Percentiles rank a stretch among this genome's conserved stretches.
These are phyloP conservation scores for Stichopus chloronotus DNA, from an alignment of 35 echinoderm and acorn worm genomes.

Conservation along the genomic window DNA sequence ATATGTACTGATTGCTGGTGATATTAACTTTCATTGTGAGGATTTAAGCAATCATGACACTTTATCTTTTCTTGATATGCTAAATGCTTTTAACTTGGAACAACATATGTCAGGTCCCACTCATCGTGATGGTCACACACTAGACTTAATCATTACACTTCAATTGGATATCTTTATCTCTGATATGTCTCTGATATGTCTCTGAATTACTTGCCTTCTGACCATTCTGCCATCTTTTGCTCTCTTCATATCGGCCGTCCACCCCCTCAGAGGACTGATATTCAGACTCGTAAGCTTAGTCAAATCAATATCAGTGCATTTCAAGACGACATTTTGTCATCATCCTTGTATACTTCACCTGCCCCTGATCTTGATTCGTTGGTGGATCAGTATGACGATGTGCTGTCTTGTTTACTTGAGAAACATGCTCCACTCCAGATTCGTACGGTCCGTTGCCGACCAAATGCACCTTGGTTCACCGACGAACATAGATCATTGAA, in stretches of 20 bases:
- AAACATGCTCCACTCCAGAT: not conserved
- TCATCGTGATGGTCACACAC: not conserved
- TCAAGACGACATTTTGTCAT: not conserved
- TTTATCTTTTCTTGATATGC: not conserved
- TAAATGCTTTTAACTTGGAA: not conserved
- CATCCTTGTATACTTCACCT: constrained; percentile 16
- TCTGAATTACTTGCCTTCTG: no score
- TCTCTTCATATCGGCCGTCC: no score
- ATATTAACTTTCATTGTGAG: constrained; percentile 38
- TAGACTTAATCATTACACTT: not conserved
- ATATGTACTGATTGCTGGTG: constrained; percentile 34
- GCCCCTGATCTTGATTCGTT: constrained; percentile 1
- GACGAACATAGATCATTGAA: no score
- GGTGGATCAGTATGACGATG: not conserved
- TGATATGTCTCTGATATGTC: not conserved
- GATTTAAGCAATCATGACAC: not conserved
- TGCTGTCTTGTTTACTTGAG: not conserved
- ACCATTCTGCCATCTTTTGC: no score
- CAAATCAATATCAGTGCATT: no score
- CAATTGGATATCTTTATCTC: not conserved
- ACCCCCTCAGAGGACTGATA: no score
- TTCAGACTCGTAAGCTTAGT: no score
- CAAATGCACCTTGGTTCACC: not conserved
- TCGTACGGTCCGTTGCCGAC: not conserved
- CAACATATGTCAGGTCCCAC: not conserved